Evolutionary conservation across 1,140 invertebrate species (phyloP).

Genomic region (Drosophila jambulina): DNA sequence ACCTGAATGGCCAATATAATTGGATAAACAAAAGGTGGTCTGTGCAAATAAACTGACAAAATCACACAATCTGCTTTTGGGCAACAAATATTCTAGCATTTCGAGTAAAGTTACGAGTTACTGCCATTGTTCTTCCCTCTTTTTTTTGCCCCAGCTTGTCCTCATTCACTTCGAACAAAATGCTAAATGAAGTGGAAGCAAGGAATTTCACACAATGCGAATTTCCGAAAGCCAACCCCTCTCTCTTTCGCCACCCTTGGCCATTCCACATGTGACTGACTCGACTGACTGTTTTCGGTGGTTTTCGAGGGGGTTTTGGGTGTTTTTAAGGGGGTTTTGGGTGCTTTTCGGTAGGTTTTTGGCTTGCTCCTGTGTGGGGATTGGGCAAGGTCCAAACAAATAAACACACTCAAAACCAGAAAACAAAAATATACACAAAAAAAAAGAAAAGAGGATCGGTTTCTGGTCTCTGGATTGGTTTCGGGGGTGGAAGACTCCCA

Average conservation of each 20-base stretch:
- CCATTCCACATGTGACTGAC: constrained; percentile 42
- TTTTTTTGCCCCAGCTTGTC: constrained; percentile 30
- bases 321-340: neutral
- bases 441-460: neutral
- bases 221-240: constrained; percentile 30
- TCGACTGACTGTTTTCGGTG: constrained; percentile 24
- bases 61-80: constrained; percentile 18
- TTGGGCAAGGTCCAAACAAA: constrained; percentile 52
- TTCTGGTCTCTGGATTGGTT: constrained; percentile 16
- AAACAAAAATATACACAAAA: constrained; percentile 56
- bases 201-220: constrained; percentile 79
- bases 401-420: constrained; percentile 57
- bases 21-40: constrained; percentile 13
- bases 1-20: constrained; percentile 9
- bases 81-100: constrained; percentile 18
- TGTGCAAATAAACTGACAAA: constrained; percentile 16
- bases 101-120: constrained; percentile 25
- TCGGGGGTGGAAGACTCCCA: neutral
- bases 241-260: neutral
- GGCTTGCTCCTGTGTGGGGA: neutral
- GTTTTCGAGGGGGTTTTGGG: neutral
- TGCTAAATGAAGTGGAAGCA: constrained; percentile 75
- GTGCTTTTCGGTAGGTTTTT: neutral
- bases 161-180: constrained; percentile 52
- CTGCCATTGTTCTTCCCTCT: constrained; percentile 3